Evolutionary conservation across 2,797 vertebrate species (phyloP).

Genomic region (Potorous gilbertii): DNA sequence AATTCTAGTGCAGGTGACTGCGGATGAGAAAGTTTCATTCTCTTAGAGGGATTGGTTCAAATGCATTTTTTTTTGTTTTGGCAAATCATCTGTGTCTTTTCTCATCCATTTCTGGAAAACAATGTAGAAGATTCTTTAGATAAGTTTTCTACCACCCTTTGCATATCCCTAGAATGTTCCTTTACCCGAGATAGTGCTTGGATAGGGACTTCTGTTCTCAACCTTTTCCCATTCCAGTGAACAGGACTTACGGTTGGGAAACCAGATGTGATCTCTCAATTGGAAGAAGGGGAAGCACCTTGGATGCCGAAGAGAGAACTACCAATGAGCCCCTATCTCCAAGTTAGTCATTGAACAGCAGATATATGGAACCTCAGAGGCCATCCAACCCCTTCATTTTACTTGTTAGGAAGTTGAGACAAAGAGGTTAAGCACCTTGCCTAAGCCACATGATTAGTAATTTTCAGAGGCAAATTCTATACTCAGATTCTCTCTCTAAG

Average conservation of each 20-base stretch:
- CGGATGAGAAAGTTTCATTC: neutral
- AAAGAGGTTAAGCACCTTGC: neutral
- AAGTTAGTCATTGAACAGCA: neutral
- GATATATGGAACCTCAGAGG: neutral
- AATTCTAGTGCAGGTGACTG: neutral
- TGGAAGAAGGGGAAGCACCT: neutral
- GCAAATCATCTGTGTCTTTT: neutral
- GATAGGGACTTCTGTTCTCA: neutral
- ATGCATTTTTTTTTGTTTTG: neutral
- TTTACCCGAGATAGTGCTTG: neutral
- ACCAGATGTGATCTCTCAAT: conserved; percentile 12
- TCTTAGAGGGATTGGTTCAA: neutral
- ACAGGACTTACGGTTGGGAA: conserved; percentile 49
- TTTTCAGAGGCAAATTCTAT: neutral
- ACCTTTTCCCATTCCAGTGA: conserved; percentile 15
- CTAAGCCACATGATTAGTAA: neutral
- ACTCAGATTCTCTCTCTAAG: neutral
- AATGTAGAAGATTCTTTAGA: neutral
- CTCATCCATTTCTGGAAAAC: neutral
- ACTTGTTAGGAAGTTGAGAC: neutral
- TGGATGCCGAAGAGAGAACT: neutral
- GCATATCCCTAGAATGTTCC: neutral
- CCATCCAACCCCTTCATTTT: neutral
- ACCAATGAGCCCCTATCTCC: neutral
- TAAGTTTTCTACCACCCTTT: neutral